A percentile compares a stretch with the other conserved stretches of the same genome.
Conservation (phyloP, 2,113 vertebrate species). For the Nannobrachium achirus region DNA sequence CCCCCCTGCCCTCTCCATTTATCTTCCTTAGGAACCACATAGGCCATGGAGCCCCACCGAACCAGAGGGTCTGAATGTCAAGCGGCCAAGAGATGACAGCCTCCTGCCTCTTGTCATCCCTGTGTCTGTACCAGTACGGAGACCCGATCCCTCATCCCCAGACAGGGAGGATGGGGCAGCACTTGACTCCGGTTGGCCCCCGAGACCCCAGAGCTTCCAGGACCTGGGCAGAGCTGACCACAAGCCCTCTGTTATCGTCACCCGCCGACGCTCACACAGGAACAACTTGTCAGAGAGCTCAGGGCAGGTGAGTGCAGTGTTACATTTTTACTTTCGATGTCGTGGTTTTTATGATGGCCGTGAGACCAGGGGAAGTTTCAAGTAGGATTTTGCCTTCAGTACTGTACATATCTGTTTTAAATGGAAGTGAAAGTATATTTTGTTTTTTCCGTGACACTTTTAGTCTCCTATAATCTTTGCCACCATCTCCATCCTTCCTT, state of each 20-base stretch:
- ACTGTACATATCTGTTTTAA: too few relatives aligned
- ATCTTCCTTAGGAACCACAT: conserved; percentile 66
- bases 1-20: neutral
- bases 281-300: conserved; percentile 82
- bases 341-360: too few relatives aligned
- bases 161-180: conserved; percentile 75
- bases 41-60: conserved; percentile 75
- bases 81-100: conserved; percentile 85
- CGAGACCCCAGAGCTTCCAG: conserved; percentile 58
- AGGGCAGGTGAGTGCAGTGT: conserved; percentile 79
- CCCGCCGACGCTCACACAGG: conserved; percentile 88
- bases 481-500: neutral
- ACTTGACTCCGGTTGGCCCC: conserved; percentile 73
- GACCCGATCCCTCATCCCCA: conserved; percentile 76
- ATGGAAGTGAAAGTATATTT: too few relatives aligned
- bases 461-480: too few relatives aligned
- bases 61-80: conserved; percentile 61
- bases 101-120: conserved; percentile 94
- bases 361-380: neutral
- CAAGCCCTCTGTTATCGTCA: conserved; percentile 93
- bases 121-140: conserved; percentile 93
- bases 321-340: too few relatives aligned
- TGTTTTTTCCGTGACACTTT: too few relatives aligned
- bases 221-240: conserved; percentile 81
- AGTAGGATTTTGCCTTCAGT: neutral